These are phyloP conservation scores for Podocnemis expansa DNA, from an alignment of 2,113 vertebrate species.

Conservation along the genomic window DNA sequence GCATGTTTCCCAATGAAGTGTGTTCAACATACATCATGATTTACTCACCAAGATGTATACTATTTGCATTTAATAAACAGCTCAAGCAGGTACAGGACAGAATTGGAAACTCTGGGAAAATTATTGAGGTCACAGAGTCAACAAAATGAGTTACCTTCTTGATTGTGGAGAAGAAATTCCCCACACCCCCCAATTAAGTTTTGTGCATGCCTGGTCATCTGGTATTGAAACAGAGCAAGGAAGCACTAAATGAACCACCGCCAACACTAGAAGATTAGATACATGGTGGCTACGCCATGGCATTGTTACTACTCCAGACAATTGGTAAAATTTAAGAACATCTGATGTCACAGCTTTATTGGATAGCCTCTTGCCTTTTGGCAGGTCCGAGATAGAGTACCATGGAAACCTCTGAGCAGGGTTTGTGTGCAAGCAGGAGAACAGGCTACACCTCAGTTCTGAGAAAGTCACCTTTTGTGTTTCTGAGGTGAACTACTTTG, in stretches of 20 bases:
- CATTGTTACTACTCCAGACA: fast-evolving
- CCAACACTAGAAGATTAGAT: fast-evolving
- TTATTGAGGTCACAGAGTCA: not conserved
- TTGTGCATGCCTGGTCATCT: fast-evolving
- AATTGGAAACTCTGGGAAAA: not conserved
- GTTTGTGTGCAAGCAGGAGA: not conserved
- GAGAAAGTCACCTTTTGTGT: not conserved
- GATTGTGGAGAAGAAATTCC: not conserved
- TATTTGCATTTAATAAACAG: not conserved
- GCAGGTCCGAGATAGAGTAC: not conserved
- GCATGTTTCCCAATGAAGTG: not conserved
- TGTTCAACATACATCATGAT: not conserved
- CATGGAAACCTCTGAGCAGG: not conserved
- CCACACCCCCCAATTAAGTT: fast-evolving
- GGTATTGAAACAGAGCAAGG: not conserved
- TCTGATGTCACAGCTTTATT: not conserved
- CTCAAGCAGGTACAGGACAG: not conserved
- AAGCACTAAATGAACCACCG: fast-evolving
- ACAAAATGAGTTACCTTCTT: not conserved
- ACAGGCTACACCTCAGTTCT: not conserved
- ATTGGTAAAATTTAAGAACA: not conserved
- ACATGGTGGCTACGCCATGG: not conserved
- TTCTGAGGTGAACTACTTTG: not conserved
- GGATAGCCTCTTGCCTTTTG: not conserved
- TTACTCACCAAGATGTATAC: not conserved